Base-by-base conservation (phyloP, 1,140 invertebrate species). In the Sesamia nonagrioides region DNA sequence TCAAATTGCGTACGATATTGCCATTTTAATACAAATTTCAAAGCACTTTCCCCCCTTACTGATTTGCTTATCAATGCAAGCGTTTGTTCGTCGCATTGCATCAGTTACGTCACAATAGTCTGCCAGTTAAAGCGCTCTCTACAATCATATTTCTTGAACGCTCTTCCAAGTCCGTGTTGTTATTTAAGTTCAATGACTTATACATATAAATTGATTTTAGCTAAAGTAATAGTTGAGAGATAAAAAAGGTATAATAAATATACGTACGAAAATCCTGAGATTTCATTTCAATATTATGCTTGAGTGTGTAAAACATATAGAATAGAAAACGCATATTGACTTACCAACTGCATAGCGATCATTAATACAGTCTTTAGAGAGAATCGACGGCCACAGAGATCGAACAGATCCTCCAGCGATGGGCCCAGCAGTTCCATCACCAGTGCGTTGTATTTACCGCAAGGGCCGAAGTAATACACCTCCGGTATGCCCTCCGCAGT, bases 391-490 rank as follows among this genome's bases (percentile, higher is more conserved):
- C 99, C 99, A 96, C 99, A 99, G 88, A 99, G 96, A 96, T 99
- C 99, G 96, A 99, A 99, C 79, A 99, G 97, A 95, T 99, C 99
- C 96, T 99, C 99, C 88, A 99, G 96, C 94, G 98, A 99, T 85
- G 99, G 99, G 83, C 99, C 99, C 86, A 99, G 96, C 82, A 99
- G 96, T 96, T 99, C 99, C 98, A 99, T 99, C 88, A 99, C 99
- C 95, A 99, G 96, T 81, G 99, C 99, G 96, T 99, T 99, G 97
- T 99, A 99, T 96, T 99, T 99, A 88, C 98, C 99, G 96, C 99
- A 99, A 82, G 99, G 99, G 79, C 99, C 99, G 96, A 99, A 99
- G 96, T 99, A 99, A 96, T 99, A 99, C 86, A 99, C 98, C 96
- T 99, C 98, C 84, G 99, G 99, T 94, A 99, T 97, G 89, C 99